These are phyloP conservation scores for Ectobius pallidus DNA, from an alignment of 2,888 invertebrate species.

Conservation along the genomic window DNA sequence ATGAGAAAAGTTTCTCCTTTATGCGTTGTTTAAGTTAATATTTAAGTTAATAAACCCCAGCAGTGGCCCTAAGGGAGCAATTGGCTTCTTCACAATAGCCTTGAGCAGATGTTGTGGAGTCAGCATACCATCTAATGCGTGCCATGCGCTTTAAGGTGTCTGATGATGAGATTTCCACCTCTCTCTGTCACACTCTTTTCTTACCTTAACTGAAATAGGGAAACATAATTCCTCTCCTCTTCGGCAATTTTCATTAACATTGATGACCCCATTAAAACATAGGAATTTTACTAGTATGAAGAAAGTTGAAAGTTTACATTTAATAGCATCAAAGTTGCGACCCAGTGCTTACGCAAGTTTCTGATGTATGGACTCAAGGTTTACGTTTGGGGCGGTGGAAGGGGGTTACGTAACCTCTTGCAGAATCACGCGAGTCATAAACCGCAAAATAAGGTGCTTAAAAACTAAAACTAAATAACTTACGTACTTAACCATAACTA, in stretches of 20 bases:
- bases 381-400: not conserved
- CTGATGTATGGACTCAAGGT: not conserved
- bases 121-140: too few species aligned
- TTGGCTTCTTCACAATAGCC: too few species aligned
- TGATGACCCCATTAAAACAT: not conserved
- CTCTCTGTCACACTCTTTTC: too few species aligned
- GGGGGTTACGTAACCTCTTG: not conserved
- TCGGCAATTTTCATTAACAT: not conserved
- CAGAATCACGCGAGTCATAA: not conserved
- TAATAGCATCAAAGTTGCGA: not conserved
- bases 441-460: not conserved
- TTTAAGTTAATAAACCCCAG: too few species aligned
- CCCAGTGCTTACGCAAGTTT: too few species aligned
- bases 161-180: too few species aligned
- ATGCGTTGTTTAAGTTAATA: too few species aligned
- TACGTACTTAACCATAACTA: not conserved
- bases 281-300: not conserved
- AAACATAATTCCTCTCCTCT: not conserved
- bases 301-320: not conserved
- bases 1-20: too few species aligned
- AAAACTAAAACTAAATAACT: not conserved
- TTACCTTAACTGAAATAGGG: not conserved
- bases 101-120: too few species aligned
- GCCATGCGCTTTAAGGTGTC: too few species aligned
- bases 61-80: too few species aligned